Evolutionary conservation across 2,113 vertebrate genomes (phyloP), one percentile per base, ranked within the genome.

Genomic region (Sinocyclocheilus anshuiensis): DNA sequence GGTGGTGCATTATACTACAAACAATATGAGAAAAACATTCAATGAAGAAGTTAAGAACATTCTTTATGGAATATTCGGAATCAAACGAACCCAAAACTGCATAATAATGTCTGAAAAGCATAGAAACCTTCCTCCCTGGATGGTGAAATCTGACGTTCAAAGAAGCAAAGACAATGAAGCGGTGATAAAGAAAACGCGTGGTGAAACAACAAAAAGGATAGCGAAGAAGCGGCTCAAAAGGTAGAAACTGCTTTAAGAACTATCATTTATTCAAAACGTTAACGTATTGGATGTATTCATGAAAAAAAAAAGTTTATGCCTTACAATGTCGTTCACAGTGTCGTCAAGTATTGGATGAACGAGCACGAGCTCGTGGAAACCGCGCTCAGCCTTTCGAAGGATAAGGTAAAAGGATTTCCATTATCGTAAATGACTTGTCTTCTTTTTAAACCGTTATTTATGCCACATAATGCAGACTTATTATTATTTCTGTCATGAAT

Each of bases 331-430:
- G 42, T 88, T 84, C 87, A 0, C 87, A 95, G 94, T 50, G 71
- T 65, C 39, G 71, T 65, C 39, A 88, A 90, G 80, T 94, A 94
- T 83, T 94, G 93, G 26, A 93, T 95, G 94, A 94, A 94, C 88
- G 94, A 95, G 84, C 75, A 65, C 3, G 94, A 95, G 89, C 91
- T 95, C 50, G 81, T 94, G 0, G 90, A 94, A 79, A 91, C 93
- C 0, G 93, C 94, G 1, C 78, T 87, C 2, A 81, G 86, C 0
- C 86, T 10, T 89, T 71, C 94, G 4, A 29, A n/a, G 6, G 18
- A 69, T 8, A 69, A 57, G 18, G 75, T 16, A 87, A 78, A 77
- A 22, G 0, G 10, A 72, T 63, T 86, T 12, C 4, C 12, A 8
- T 81, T 4, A 20, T 0, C 79, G 2, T 0, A 24, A 16, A 48